phyloP scores from a whole-genome alignment of 1,140 invertebrate species.

The Bombus confusus region DNA sequence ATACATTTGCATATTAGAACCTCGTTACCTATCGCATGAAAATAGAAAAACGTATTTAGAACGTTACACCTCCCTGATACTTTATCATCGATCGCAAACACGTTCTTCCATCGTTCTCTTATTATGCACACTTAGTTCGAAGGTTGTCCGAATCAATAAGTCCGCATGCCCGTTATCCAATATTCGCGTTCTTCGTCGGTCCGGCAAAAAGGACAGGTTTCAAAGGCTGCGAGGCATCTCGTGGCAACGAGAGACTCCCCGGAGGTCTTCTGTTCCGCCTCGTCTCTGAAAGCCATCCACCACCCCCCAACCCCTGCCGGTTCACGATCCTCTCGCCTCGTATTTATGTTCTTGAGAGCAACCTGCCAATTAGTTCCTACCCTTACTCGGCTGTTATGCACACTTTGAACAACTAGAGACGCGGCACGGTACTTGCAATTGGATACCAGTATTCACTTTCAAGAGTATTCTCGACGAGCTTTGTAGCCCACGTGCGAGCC shows the following conservation, averaged over 20 bases:
- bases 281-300: conserved; percentile 27
- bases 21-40: too few species aligned
- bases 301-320: not conserved
- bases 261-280: conserved; percentile 27
- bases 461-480: conserved; percentile 69
- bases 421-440: conserved; percentile 64
- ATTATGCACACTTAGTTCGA: not conserved
- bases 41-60: too few species aligned
- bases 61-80: not conserved
- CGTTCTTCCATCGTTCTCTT: not conserved
- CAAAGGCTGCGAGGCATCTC: conserved; percentile 36
- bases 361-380: conserved; percentile 69
- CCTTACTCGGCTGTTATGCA: conserved; percentile 56
- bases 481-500: conserved; percentile 60
- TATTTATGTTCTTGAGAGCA: conserved; percentile 64
- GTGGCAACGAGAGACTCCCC: conserved; percentile 32
- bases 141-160: conserved; percentile 18
- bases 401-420: conserved; percentile 70
- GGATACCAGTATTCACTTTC: conserved; percentile 70
- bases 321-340: conserved; percentile 50
- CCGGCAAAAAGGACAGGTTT: conserved; percentile 39
- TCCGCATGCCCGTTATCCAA: conserved; percentile 25
- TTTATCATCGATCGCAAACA: not conserved
- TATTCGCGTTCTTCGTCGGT: conserved; percentile 17
- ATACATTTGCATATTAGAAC: too few species aligned